phyloP scores from a whole-genome alignment of 2,888 invertebrate genomes.

The Shargacucullia verbasci region DNA sequence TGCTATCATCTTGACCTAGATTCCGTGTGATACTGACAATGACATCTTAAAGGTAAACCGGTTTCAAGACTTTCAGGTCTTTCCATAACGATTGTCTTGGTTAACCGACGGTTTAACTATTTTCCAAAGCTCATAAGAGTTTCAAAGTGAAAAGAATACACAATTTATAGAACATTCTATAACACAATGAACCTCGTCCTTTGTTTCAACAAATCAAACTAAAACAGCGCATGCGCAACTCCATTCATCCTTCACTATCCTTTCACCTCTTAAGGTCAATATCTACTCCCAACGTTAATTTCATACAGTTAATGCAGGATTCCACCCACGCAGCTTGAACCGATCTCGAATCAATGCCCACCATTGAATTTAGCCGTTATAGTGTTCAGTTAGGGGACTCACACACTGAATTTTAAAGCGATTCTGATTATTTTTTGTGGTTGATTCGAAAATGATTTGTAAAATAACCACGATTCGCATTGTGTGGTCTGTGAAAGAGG shows the following conservation, averaged over 20 bases:
- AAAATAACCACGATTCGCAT: constrained; percentile 35
- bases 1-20: too few relatives aligned
- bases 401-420: constrained; percentile 46
- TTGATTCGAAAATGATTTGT: constrained; percentile 19
- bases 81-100: too few relatives aligned
- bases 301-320: constrained; percentile 53
- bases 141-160: too few relatives aligned
- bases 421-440: constrained; percentile 4
- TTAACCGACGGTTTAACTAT: too few relatives aligned
- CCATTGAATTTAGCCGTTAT: constrained; percentile 62
- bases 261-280: constrained; percentile 54
- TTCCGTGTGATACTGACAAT: too few relatives aligned
- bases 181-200: too few relatives aligned
- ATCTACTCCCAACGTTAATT: constrained; percentile 40
- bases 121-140: too few relatives aligned
- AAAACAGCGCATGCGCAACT: constrained; percentile 15
- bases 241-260: constrained; percentile 38
- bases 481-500: constrained; percentile 33
- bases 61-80: too few relatives aligned
- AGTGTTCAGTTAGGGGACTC: constrained; percentile 31
- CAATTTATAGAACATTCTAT: too few relatives aligned
- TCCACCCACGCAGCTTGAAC: constrained; percentile 66
- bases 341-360: constrained; percentile 67
- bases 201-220: too few relatives aligned
- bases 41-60: too few relatives aligned